These are phyloP conservation scores for Heliconius congener DNA, from an alignment of 1,140 invertebrate species.

Conservation along the genomic window DNA sequence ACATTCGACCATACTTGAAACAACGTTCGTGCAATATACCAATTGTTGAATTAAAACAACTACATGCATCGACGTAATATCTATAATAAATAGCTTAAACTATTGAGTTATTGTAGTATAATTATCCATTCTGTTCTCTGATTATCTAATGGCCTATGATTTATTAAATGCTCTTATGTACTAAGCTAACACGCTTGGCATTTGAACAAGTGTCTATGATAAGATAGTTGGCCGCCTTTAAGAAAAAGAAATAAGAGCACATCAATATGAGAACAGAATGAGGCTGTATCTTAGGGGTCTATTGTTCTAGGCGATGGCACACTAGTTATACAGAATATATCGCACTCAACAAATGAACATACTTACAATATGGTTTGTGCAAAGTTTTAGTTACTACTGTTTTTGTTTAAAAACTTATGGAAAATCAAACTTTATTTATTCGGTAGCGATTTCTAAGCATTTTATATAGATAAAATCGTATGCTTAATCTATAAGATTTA, in stretches of 20 bases:
- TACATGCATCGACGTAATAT: neutral
- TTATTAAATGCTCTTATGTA: slow-evolving; percentile 23
- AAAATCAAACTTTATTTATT: too few species aligned
- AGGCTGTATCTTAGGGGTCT: too few species aligned
- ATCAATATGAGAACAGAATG: too few species aligned
- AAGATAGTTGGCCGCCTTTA: neutral
- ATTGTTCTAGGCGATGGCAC: too few species aligned
- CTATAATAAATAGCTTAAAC: neutral
- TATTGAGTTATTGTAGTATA: slow-evolving; percentile 13
- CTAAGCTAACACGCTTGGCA: slow-evolving; percentile 24
- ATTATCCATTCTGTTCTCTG: slow-evolving; percentile 8
- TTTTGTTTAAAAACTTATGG: too few species aligned
- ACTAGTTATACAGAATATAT: too few species aligned
- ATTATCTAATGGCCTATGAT: slow-evolving; percentile 22
- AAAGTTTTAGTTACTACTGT: too few species aligned
- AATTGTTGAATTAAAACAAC: neutral
- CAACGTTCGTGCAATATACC: neutral
- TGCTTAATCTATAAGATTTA: too few species aligned
- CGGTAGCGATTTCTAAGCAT: too few species aligned
- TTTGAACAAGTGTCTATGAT: slow-evolving; percentile 17
- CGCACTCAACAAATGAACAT: too few species aligned
- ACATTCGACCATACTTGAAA: neutral
- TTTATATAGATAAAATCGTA: too few species aligned
- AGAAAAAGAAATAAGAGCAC: neutral
- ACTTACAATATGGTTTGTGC: too few species aligned